Percentiles rank a stretch among this genome's conserved stretches.
These are phyloP conservation scores for Andricus curvator DNA, from an alignment of 2,888 invertebrate genomes.

Conservation along the genomic window DNA sequence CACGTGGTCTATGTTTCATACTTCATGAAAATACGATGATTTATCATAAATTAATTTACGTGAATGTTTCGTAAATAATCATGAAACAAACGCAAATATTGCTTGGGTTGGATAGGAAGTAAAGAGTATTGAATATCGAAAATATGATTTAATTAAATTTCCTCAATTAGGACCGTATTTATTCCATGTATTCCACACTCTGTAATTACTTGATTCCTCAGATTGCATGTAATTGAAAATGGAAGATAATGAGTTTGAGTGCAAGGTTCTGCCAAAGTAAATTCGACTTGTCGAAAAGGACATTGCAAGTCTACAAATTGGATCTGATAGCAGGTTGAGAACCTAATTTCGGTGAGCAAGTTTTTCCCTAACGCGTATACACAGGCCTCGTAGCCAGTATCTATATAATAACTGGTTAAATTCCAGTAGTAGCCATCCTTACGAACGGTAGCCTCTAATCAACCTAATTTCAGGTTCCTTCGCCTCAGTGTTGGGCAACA, in stretches of 20 bases:
- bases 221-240: constrained; percentile 50
- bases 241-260: constrained; percentile 47
- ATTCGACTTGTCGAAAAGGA: constrained; percentile 44
- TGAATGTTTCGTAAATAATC: neutral
- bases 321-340: constrained; percentile 55
- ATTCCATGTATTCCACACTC: constrained; percentile 34
- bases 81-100: neutral
- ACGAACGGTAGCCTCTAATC: constrained; percentile 78
- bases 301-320: constrained; percentile 41
- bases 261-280: constrained; percentile 44
- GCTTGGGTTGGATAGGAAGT: neutral
- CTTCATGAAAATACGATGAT: constrained; percentile 43
- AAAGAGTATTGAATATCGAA: neutral
- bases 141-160: neutral
- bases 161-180: constrained; percentile 6
- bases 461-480: constrained; percentile 76
- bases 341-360: constrained; percentile 61
- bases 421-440: constrained; percentile 77
- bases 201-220: constrained; percentile 48
- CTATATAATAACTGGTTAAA: constrained; percentile 77
- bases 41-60: neutral
- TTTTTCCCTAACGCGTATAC: constrained; percentile 58
- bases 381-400: constrained; percentile 58
- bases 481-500: constrained; percentile 70
- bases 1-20: constrained; percentile 44